Percentiles rank a stretch among this genome's conserved stretches.
These are phyloP conservation scores for Papilio demoleus DNA, from an alignment of 2,888 invertebrate species.

Conservation along the genomic window DNA sequence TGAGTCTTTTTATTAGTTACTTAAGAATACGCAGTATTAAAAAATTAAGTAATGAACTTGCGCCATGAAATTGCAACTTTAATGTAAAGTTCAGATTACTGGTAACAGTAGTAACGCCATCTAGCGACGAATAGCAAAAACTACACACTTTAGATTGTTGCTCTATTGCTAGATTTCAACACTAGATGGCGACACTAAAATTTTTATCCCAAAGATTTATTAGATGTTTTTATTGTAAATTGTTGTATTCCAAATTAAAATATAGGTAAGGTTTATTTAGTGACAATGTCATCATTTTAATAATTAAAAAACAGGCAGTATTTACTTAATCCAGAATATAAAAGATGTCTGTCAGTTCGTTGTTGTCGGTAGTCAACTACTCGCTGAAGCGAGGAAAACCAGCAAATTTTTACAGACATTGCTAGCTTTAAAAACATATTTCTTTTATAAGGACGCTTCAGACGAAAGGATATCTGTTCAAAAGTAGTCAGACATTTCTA, in stretches of 20 bases:
- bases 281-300: too few species aligned
- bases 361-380: background rate
- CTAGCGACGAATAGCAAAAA: conserved; percentile 50
- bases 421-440: background rate
- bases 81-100: too few species aligned
- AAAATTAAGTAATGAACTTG: too few species aligned
- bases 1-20: conserved; percentile 53
- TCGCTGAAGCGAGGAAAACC: background rate
- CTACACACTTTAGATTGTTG: background rate
- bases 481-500: conserved; percentile 15
- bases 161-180: conserved; percentile 17
- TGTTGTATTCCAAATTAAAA: too few species aligned
- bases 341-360: conserved; percentile 8
- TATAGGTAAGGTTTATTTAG: too few species aligned
- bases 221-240: too few species aligned
- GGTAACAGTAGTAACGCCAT: too few species aligned
- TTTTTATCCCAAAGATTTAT: too few species aligned
- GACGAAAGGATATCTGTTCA: conserved; percentile 18
- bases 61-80: too few species aligned
- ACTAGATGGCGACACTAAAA: conserved; percentile 54
- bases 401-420: conserved; percentile 3
- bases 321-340: background rate
- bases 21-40: too few species aligned
- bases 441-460: conserved; percentile 5
- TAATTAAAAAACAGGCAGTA: background rate